phyloP scores from a whole-genome alignment of 1,140 invertebrate genomes.

The Halictus rubicundus region DNA sequence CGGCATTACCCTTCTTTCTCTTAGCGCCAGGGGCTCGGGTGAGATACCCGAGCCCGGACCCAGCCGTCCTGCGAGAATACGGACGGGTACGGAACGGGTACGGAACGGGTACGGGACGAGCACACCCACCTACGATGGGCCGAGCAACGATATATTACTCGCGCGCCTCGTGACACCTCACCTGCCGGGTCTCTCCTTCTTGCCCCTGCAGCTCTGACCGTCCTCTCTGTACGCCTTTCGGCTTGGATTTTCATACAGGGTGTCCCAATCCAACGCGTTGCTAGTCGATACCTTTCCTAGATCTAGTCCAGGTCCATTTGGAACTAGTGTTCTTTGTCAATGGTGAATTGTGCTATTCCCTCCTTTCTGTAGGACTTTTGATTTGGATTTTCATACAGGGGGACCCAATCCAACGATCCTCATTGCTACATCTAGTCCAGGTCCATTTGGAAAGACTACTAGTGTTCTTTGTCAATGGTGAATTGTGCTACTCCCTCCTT shows the following conservation, averaged over 20 bases:
- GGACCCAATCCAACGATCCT: too few species aligned
- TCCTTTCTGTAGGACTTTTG: too few species aligned
- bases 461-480: too few species aligned
- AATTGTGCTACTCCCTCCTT: too few species aligned
- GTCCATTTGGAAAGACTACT: too few species aligned
- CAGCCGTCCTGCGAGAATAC: constrained; percentile 51
- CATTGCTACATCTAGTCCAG: too few species aligned
- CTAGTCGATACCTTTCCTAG: too few species aligned
- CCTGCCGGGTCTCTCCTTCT: constrained; percentile 70
- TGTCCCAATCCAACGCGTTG: neutral
- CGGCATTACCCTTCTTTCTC: constrained; percentile 67
- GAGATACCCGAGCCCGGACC: constrained; percentile 48
- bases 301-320: too few species aligned
- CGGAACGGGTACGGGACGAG: constrained; percentile 59
- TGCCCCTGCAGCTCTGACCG: constrained; percentile 19
- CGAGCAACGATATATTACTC: constrained; percentile 78
- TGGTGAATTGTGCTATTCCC: too few species aligned
- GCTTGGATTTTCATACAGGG: constrained; percentile 15
- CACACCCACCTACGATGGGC: constrained; percentile 73
- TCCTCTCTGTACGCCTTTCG: constrained; percentile 22
- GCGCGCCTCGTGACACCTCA: constrained; percentile 80
- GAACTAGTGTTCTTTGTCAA: too few species aligned
- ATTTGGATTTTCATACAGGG: too few species aligned
- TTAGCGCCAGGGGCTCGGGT: constrained; percentile 72
- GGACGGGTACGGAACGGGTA: constrained; percentile 59